Conservation (phyloP, 1,140 invertebrate species). For the Cydia splendana region DNA sequence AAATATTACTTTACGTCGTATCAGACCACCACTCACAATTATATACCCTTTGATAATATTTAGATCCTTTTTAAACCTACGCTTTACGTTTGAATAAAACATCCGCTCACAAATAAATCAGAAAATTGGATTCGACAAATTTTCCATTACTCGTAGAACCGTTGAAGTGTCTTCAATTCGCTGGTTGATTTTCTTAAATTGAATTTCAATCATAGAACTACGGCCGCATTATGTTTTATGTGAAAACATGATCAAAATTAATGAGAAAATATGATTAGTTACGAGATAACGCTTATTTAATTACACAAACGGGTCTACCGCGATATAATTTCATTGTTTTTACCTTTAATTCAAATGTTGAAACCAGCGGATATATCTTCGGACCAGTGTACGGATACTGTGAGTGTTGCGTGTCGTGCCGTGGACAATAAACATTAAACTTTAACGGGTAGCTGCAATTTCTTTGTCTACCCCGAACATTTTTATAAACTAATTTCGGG, state of each 20-base stretch:
- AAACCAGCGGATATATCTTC: too few species aligned
- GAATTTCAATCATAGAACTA: slow-evolving; percentile 28
- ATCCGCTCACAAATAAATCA: slow-evolving; percentile 14
- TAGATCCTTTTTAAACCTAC: slow-evolving; percentile 26
- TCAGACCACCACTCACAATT: neutral
- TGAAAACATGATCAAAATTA: neutral
- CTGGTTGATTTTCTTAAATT: slow-evolving; percentile 28
- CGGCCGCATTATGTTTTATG: neutral
- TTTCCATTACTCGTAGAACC: slow-evolving; percentile 30
- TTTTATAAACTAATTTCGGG: too few species aligned
- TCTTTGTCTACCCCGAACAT: too few species aligned
- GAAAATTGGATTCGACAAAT: slow-evolving; percentile 32
- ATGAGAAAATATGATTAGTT: neutral
- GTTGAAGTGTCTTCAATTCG: slow-evolving; percentile 28
- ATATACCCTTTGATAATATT: slow-evolving; percentile 1
- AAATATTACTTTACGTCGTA: neutral
- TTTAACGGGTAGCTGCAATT: too few species aligned
- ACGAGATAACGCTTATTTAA: too few species aligned
- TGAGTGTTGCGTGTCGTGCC: too few species aligned
- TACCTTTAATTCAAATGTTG: too few species aligned
- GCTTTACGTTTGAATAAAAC: slow-evolving; percentile 29
- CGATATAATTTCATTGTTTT: too few species aligned
- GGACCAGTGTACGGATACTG: too few species aligned
- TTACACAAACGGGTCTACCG: too few species aligned
- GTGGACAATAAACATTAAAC: too few species aligned